Conservation (phyloP, 2,888 invertebrate species). For the Drosophila putrida region DNA sequence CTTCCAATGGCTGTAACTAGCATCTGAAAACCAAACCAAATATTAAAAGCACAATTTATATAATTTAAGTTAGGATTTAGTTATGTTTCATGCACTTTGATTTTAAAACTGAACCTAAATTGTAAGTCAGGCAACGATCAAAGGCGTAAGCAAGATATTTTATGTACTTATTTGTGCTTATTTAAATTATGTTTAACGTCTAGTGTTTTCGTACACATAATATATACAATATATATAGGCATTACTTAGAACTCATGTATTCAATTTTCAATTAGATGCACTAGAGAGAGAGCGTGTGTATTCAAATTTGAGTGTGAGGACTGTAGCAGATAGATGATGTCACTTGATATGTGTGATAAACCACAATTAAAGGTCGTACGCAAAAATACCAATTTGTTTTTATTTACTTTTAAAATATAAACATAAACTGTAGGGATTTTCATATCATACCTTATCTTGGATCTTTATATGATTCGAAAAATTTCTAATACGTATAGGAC, state of each 20-base stretch:
- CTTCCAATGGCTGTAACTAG: slow-evolving; percentile 75
- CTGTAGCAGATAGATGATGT: slow-evolving; percentile 60
- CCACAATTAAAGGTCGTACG: slow-evolving; percentile 73
- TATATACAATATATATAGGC: slow-evolving; percentile 31
- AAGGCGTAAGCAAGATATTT: slow-evolving; percentile 39
- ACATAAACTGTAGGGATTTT: too few relatives aligned
- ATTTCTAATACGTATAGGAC: too few relatives aligned
- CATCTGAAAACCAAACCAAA: slow-evolving; percentile 80
- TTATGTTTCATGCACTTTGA: slow-evolving; percentile 60
- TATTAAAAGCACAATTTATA: slow-evolving; percentile 70
- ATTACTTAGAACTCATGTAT: slow-evolving; percentile 58
- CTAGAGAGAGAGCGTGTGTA: slow-evolving; percentile 33
- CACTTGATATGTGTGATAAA: slow-evolving; percentile 52
- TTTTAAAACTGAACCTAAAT: slow-evolving; percentile 43
- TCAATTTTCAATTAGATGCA: slow-evolving; percentile 49
- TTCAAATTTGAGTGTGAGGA: slow-evolving; percentile 53
- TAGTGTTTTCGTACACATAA: slow-evolving; percentile 58
- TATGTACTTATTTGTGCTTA: slow-evolving; percentile 68
- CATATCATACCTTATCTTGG: too few relatives aligned
- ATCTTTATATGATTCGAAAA: too few relatives aligned
- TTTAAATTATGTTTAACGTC: slow-evolving; percentile 59
- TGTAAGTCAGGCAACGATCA: slow-evolving; percentile 49
- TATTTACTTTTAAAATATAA: neutral
- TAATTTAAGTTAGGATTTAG: slow-evolving; percentile 80
- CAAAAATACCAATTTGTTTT: slow-evolving; percentile 41